A percentile compares a stretch with the other conserved stretches of the same genome.
Evolutionary conservation across 2,113 vertebrate genomes (phyloP).

Genomic region (Reinhardtius hippoglossoides): DNA sequence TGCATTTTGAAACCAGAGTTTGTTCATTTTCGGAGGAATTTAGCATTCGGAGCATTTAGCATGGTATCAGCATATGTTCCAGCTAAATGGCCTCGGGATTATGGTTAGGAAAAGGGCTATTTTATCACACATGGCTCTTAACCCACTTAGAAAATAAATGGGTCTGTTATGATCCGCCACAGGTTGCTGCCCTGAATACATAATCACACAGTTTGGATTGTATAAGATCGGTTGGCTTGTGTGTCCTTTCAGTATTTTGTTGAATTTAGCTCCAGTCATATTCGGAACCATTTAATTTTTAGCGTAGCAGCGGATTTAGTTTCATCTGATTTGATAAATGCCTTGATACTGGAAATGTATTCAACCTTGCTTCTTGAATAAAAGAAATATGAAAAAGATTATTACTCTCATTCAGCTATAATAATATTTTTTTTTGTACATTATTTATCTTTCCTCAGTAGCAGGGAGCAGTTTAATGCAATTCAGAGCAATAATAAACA

Average conservation of each 20-base stretch:
- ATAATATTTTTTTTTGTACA: background rate
- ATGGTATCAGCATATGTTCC: slow-evolving; percentile 55
- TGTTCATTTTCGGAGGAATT: slow-evolving; percentile 36
- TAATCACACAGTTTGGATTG: slow-evolving; percentile 40
- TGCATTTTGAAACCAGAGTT: background rate
- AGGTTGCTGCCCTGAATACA: slow-evolving; percentile 48
- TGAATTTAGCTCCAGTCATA: slow-evolving; percentile 42
- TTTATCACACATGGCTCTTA: slow-evolving; percentile 65
- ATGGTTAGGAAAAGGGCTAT: slow-evolving; percentile 56
- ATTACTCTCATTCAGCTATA: slow-evolving; percentile 14
- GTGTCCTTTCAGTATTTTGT: slow-evolving; percentile 55
- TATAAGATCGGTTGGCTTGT: slow-evolving; percentile 38
- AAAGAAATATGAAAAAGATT: background rate
- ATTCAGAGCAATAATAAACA: slow-evolving; percentile 1
- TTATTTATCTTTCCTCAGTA: background rate
- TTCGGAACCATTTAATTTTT: slow-evolving; percentile 31
- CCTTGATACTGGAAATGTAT: slow-evolving; percentile 31
- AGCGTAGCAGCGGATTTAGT: background rate
- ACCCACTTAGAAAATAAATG: slow-evolving; percentile 23
- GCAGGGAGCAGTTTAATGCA: background rate
- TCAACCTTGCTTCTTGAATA: slow-evolving; percentile 6
- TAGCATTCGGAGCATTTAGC: slow-evolving; percentile 66
- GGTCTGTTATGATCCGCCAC: slow-evolving; percentile 40
- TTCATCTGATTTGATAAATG: slow-evolving; percentile 4
- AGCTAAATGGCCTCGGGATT: slow-evolving; percentile 67